These are phyloP conservation scores for Drosophila mercatorum DNA, from an alignment of 2,888 invertebrate genomes.

Conservation along the genomic window DNA sequence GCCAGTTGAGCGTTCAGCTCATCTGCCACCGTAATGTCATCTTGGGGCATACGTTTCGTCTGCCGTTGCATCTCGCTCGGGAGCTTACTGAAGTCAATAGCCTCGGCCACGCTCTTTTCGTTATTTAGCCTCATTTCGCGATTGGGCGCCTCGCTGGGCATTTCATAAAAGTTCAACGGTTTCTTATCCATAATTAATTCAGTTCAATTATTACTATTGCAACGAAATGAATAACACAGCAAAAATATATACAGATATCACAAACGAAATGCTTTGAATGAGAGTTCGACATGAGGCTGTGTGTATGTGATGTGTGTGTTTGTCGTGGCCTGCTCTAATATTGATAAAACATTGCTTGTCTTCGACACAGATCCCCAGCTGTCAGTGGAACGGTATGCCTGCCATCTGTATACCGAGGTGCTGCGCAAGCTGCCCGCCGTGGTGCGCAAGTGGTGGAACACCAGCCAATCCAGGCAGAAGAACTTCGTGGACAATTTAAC, in stretches of 20 bases:
- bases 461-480: conserved; percentile 87
- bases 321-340: conserved; percentile 30
- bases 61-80: conserved; percentile 31
- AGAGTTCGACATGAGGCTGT: conserved; percentile 1
- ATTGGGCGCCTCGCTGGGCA: conserved; percentile 51
- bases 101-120: conserved; percentile 46
- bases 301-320: not conserved
- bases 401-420: conserved; percentile 88
- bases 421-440: conserved; percentile 89
- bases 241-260: conserved; percentile 13
- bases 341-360: conserved; percentile 10
- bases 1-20: conserved; percentile 76
- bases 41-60: conserved; percentile 16
- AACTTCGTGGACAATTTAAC: conserved; percentile 89
- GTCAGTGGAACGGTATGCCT: conserved; percentile 85
- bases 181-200: conserved; percentile 50
- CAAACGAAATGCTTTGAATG: conserved; percentile 12
- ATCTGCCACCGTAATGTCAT: conserved; percentile 68
- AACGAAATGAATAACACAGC: conserved; percentile 21
- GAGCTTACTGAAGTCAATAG: conserved; percentile 42
- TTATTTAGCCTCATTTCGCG: conserved; percentile 40
- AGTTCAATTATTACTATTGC: conserved; percentile 11
- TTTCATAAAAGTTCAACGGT: conserved; percentile 49
- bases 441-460: conserved; percentile 91
- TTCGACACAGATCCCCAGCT: conserved; percentile 65